A percentile compares a stretch with the other conserved stretches of the same genome.
These are phyloP conservation scores for Rhizoglyphus robini DNA, from an alignment of 1,140 invertebrate genomes.

Conservation along the genomic window DNA sequence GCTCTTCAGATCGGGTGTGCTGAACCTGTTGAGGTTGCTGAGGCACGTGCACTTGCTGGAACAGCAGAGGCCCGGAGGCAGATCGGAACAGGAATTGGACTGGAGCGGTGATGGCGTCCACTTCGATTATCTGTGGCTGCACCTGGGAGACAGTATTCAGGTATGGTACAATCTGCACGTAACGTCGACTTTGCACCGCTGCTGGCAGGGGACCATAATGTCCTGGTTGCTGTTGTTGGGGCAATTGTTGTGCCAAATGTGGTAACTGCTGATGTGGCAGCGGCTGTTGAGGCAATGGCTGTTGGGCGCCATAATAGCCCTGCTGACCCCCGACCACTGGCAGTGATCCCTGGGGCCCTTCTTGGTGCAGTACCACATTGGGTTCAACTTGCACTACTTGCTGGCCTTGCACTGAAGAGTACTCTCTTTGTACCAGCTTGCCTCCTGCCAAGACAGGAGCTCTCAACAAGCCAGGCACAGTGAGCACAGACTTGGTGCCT, in stretches of 20 bases:
- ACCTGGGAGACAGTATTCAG: not conserved
- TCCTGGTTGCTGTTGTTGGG: not conserved
- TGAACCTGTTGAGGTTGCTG: not conserved
- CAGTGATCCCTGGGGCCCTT: no score
- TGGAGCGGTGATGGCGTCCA: not conserved
- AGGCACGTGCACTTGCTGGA: not conserved
- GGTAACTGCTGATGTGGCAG: no score
- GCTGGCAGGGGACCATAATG: not conserved
- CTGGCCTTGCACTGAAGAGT: no score
- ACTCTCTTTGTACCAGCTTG: not conserved
- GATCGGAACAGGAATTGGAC: not conserved
- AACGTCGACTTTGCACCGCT: not conserved
- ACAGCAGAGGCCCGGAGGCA: not conserved
- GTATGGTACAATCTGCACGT: not conserved
- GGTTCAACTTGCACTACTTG: no score
- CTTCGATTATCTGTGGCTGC: constrained; percentile 2
- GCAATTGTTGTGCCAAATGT: not conserved
- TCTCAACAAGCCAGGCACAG: not conserved
- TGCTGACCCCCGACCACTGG: no score
- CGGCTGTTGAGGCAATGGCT: no score
- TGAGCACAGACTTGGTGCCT: not conserved
- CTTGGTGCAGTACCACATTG: no score
- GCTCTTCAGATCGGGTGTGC: not conserved
- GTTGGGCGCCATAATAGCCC: no score
- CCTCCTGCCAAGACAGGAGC: not conserved